Percentiles rank a stretch among this genome's conserved stretches.
These are phyloP conservation scores for Gobionotothen gibberifrons DNA, from an alignment of 2,797 vertebrate genomes.

Conservation along the genomic window DNA sequence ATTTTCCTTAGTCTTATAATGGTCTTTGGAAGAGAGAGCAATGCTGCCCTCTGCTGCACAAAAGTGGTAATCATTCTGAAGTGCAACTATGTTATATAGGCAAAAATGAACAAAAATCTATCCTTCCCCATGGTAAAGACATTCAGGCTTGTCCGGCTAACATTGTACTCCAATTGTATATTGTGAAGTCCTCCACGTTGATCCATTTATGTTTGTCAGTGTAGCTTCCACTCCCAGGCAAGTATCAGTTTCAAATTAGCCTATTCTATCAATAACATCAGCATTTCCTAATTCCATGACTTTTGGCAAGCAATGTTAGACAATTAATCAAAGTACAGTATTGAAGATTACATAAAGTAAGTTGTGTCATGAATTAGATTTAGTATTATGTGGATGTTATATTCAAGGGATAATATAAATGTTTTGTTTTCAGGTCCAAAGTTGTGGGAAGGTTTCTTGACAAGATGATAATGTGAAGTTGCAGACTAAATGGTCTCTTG, in stretches of 20 bases:
- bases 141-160: background rate
- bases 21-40: constrained; percentile 12
- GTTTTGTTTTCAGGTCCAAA: background rate
- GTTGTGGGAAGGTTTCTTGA: background rate
- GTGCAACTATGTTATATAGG: background rate
- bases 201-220: background rate
- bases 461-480: background rate
- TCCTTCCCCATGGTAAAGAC: background rate
- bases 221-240: background rate
- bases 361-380: background rate
- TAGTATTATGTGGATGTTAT: background rate
- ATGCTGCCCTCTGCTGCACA: constrained; percentile 62
- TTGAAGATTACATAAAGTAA: background rate
- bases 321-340: background rate
- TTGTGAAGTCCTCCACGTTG: background rate
- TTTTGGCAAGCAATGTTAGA: background rate
- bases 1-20: background rate
- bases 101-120: background rate
- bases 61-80: background rate
- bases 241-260: background rate
- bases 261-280: constrained; percentile 7
- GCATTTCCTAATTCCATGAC: background rate
- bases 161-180: background rate
- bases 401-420: background rate
- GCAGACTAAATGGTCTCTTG: constrained; percentile 18